These are phyloP conservation scores for Boloria selene DNA, from an alignment of 2,888 invertebrate genomes.

Conservation along the genomic window DNA sequence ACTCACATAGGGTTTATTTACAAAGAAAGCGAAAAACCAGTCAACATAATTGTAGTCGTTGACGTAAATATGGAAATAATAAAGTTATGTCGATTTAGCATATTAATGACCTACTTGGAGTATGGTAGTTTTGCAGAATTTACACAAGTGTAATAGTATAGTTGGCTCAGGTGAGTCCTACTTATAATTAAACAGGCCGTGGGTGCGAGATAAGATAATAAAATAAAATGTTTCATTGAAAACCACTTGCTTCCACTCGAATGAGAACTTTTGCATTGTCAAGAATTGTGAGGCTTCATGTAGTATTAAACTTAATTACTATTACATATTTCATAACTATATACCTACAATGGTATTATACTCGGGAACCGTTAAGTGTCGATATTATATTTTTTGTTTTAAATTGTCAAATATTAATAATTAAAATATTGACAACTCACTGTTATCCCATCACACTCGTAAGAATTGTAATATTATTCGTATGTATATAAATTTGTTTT, in stretches of 20 bases:
- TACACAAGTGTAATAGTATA: slow-evolving; percentile 28
- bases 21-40: too few relatives aligned
- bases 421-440: too few relatives aligned
- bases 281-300: background rate
- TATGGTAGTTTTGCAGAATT: slow-evolving; percentile 16
- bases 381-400: slow-evolving; percentile 1
- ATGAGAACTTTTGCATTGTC: slow-evolving; percentile 11
- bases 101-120: slow-evolving; percentile 14
- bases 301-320: slow-evolving; percentile 11
- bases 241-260: slow-evolving; percentile 5
- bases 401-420: too few relatives aligned
- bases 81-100: slow-evolving; percentile 9
- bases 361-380: background rate
- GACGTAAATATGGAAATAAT: slow-evolving; percentile 20
- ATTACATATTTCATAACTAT: slow-evolving; percentile 4
- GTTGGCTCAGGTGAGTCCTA: slow-evolving; percentile 35
- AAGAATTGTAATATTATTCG: too few relatives aligned
- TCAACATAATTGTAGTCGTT: slow-evolving; percentile 19
- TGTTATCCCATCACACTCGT: too few relatives aligned
- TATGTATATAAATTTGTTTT: too few relatives aligned
- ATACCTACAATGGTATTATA: slow-evolving; percentile 5
- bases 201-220: slow-evolving; percentile 29
- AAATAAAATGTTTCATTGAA: slow-evolving; percentile 26
- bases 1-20: slow-evolving; percentile 17
- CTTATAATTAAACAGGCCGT: slow-evolving; percentile 26